Percentiles rank a stretch among this genome's conserved stretches.
phyloP scores from a whole-genome alignment of 1,140 invertebrate species.

The Drosophila sturtevanti region DNA sequence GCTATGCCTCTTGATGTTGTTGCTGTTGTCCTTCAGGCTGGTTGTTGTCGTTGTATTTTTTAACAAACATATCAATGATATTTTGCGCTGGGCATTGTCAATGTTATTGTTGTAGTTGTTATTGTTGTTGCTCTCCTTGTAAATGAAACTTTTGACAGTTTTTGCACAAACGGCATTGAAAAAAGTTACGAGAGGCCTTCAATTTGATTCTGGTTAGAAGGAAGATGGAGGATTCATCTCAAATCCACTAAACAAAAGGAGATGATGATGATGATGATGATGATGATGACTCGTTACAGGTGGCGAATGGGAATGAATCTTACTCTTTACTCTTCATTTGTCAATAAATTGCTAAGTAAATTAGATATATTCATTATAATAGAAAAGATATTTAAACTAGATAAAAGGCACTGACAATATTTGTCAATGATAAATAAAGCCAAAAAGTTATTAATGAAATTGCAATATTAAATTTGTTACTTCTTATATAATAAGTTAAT shows the following conservation, averaged over 20 bases:
- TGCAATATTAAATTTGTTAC: not conserved
- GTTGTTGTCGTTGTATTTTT: constrained; percentile 60
- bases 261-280: not conserved
- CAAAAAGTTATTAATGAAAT: not conserved
- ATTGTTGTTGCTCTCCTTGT: constrained; percentile 44
- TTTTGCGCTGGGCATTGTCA: constrained; percentile 65
- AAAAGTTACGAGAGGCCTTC: constrained; percentile 63
- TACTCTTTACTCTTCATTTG: not conserved
- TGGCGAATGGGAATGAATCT: not conserved
- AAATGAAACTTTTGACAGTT: constrained; percentile 69
- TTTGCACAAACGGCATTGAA: constrained; percentile 62
- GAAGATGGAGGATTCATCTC: too few species aligned
- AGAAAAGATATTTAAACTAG: not conserved
- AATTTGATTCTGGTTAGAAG: constrained; percentile 29
- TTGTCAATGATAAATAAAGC: not conserved
- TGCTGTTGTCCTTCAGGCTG: constrained; percentile 39
- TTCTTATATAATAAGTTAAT: too few species aligned
- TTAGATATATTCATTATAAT: not conserved
- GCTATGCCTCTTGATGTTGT: constrained; percentile 7
- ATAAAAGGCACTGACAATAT: not conserved
- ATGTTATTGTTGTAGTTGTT: constrained; percentile 33
- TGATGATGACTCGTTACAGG: not conserved
- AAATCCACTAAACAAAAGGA: not conserved
- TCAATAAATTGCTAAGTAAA: not conserved
- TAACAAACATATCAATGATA: constrained; percentile 80